Percentiles rank a stretch among this genome's conserved stretches.
Evolutionary conservation across 2,113 vertebrate genomes (phyloP).

Genomic region (Orycteropus afer): DNA sequence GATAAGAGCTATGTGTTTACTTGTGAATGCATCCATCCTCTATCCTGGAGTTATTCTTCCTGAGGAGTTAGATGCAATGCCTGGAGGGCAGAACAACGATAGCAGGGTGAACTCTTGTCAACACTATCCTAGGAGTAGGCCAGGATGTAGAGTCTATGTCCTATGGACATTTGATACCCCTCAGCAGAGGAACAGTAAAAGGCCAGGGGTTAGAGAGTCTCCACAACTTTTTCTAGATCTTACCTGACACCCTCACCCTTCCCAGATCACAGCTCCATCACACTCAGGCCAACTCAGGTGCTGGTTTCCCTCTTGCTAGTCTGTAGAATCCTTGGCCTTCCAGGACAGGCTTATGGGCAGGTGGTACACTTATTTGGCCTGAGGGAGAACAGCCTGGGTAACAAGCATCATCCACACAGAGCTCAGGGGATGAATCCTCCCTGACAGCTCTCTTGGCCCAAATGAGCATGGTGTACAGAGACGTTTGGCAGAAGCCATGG

Average conservation of each 20-base stretch:
- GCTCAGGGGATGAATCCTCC: neutral
- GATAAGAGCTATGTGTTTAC: neutral
- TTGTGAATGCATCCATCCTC: neutral
- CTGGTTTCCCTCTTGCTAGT: neutral
- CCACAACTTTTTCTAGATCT: neutral
- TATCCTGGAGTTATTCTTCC: neutral
- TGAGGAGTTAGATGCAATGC: neutral
- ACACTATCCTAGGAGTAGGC: no score
- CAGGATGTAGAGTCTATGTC: neutral
- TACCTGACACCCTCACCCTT: neutral
- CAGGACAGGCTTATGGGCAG: neutral
- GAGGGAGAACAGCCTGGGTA: neutral
- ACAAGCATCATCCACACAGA: neutral
- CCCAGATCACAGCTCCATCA: neutral
- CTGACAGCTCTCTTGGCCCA: neutral
- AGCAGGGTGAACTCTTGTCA: neutral
- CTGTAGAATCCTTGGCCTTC: neutral
- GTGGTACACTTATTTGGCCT: neutral
- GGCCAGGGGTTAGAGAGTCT: neutral
- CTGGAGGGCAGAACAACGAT: no score
- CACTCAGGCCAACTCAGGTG: neutral
- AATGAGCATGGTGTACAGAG: neutral
- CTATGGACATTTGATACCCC: neutral
- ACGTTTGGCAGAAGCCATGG: neutral
- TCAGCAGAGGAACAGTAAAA: neutral